Percentiles rank a stretch among this genome's conserved stretches.
Evolutionary conservation across 2,888 invertebrate genomes (phyloP).

Genomic region (Malacosoma neustria): DNA sequence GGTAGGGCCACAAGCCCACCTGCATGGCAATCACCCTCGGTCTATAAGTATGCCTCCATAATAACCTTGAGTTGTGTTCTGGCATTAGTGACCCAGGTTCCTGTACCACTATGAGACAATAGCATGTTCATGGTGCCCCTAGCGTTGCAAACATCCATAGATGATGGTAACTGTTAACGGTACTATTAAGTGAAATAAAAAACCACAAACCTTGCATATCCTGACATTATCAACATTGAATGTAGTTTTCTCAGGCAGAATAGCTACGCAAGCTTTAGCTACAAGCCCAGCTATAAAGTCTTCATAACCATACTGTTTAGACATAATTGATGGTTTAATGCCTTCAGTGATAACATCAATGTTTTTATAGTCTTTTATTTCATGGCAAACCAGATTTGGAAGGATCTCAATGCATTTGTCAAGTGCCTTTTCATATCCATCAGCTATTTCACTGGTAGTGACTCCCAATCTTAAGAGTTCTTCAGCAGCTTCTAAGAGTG

Average conservation of each 20-base stretch:
- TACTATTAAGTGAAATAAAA: too few relatives aligned
- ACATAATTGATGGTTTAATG: constrained; percentile 91
- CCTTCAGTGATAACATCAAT: constrained; percentile 81
- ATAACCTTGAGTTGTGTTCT: too few relatives aligned
- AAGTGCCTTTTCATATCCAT: constrained; percentile 94
- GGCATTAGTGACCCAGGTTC: too few relatives aligned
- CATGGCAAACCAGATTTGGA: constrained; percentile 84
- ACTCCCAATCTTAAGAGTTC: constrained; percentile 94
- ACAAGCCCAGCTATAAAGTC: constrained; percentile 91
- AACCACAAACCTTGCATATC: constrained; percentile 87
- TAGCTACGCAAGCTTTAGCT: constrained; percentile 91
- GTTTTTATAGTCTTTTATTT: constrained; percentile 82
- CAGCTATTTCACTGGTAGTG: constrained; percentile 96
- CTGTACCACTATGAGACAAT: too few relatives aligned
- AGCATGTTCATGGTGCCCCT: too few relatives aligned
- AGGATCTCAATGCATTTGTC: constrained; percentile 93
- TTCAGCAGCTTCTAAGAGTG: constrained; percentile 93
- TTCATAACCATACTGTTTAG: constrained; percentile 98
- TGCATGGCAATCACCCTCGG: too few relatives aligned
- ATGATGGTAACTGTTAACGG: too few relatives aligned
- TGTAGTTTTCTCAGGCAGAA: constrained; percentile 87
- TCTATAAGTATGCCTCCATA: too few relatives aligned
- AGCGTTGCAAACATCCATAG: too few relatives aligned
- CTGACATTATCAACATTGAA: constrained; percentile 99
- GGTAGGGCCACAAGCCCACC: too few relatives aligned